Conservation (phyloP, 2,113 vertebrate species). For the Pomatostomus ruficeps region DNA sequence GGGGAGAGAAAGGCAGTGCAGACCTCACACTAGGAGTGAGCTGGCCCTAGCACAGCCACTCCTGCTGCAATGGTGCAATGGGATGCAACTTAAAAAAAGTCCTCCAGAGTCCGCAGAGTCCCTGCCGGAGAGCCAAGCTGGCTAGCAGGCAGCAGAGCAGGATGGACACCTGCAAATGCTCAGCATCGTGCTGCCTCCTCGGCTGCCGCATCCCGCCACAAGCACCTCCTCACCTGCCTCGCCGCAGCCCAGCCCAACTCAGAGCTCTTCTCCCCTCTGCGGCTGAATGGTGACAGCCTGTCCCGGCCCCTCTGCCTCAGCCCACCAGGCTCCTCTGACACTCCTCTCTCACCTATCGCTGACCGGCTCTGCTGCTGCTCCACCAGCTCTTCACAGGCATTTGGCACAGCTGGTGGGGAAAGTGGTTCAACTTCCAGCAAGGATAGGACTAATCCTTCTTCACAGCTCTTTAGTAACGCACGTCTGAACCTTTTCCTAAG, state of each 20-base stretch:
- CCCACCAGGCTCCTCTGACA: neutral
- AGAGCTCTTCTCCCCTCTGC: fast-evolving
- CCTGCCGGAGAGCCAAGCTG: neutral
- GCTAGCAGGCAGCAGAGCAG: constrained; percentile 16
- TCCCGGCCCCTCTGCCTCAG: neutral
- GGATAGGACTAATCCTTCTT: constrained; percentile 32
- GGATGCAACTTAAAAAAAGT: neutral
- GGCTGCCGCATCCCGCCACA: neutral
- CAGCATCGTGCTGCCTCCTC: neutral
- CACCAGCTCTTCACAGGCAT: neutral
- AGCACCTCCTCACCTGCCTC: neutral
- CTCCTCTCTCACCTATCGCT: neutral
- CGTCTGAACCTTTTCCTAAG: constrained; percentile 10
- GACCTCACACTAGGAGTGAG: constrained; percentile 52
- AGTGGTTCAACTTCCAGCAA: neutral
- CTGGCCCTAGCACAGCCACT: constrained; percentile 23
- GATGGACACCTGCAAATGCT: neutral
- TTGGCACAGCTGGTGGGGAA: constrained; percentile 8
- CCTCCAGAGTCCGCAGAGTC: constrained; percentile 6
- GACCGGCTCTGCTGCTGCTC: neutral
- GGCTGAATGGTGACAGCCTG: neutral
- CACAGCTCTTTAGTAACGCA: constrained; percentile 31
- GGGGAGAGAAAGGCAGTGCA: constrained; percentile 58
- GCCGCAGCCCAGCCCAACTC: fast-evolving
- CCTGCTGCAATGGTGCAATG: constrained; percentile 36